Evolutionary conservation across 1,140 invertebrate species (phyloP).

Genomic region (Drosophila pachea): DNA sequence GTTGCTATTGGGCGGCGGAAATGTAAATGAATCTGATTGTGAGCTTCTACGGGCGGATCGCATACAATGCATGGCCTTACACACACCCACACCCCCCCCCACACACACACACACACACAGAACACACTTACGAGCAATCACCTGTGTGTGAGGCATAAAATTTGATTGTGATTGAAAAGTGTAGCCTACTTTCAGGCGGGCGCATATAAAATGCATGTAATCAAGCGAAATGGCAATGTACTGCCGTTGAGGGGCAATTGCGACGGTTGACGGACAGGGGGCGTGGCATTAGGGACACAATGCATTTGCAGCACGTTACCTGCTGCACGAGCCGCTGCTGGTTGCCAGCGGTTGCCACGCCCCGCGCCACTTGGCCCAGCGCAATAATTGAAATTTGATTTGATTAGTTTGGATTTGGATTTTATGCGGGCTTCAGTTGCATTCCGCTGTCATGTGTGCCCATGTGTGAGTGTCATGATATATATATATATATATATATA

Average conservation of each 20-base stretch:
- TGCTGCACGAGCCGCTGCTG: slow-evolving; percentile 2
- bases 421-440: slow-evolving; percentile 29
- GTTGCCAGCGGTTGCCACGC: slow-evolving; percentile 32
- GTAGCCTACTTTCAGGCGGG: slow-evolving; percentile 74
- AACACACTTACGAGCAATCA: not conserved
- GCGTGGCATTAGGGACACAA: not conserved
- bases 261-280: not conserved
- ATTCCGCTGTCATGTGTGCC: not conserved
- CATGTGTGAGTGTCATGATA: not conserved
- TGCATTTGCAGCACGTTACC: slow-evolving; percentile 52
- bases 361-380: slow-evolving; percentile 39
- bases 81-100: slow-evolving; percentile 11
- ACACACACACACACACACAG: not conserved
- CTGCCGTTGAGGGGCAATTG: slow-evolving; percentile 29
- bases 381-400: slow-evolving; percentile 77
- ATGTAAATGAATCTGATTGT: slow-evolving; percentile 59
- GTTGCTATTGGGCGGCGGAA: slow-evolving; percentile 46
- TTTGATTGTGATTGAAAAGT: slow-evolving; percentile 78
- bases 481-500: too few relatives aligned
- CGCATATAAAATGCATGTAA: slow-evolving; percentile 76
- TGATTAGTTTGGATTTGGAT: slow-evolving; percentile 70
- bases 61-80: slow-evolving; percentile 18
- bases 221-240: slow-evolving; percentile 72
- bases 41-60: slow-evolving; percentile 43
- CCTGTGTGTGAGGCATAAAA: slow-evolving; percentile 58